Evolutionary conservation across 2,113 vertebrate genomes (phyloP).

Genomic region (Lamprotornis superbus): DNA sequence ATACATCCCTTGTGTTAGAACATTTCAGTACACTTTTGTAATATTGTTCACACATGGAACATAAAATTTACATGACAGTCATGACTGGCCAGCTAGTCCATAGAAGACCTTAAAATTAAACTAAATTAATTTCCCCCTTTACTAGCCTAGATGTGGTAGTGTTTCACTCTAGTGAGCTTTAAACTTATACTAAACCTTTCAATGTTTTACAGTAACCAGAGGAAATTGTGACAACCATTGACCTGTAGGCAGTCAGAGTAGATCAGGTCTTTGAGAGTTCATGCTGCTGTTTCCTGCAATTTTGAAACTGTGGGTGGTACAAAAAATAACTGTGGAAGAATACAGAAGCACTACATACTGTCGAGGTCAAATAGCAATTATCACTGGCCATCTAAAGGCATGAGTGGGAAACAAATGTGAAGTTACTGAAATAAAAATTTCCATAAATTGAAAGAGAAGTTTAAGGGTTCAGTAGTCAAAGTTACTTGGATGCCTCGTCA

Average conservation of each 20-base stretch:
- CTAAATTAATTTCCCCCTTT: not conserved
- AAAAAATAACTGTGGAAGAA: not conserved
- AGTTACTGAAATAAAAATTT: not conserved
- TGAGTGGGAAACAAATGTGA: not conserved
- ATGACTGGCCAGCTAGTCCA: not conserved
- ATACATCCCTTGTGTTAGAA: not conserved
- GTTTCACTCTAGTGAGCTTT: not conserved
- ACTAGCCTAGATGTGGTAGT: not conserved
- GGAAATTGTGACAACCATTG: not conserved
- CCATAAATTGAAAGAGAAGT: not conserved
- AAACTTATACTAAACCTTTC: not conserved
- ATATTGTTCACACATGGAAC: not conserved
- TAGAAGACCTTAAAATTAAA: not conserved
- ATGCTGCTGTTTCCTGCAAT: not conserved
- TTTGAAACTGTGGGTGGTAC: not conserved
- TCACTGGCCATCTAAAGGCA: not conserved
- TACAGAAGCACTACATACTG: not conserved
- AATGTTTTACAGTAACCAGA: not conserved
- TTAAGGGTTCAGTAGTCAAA: not conserved
- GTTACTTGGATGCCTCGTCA: not conserved
- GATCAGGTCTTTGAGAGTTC: not conserved
- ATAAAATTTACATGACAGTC: not conserved
- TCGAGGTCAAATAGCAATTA: not conserved
- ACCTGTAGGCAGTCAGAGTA: not conserved
- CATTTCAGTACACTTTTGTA: not conserved